Percentiles rank a stretch among this genome's conserved stretches.
Evolutionary conservation across 2,888 invertebrate species (phyloP).

Genomic region (Cephonodes hylas): DNA sequence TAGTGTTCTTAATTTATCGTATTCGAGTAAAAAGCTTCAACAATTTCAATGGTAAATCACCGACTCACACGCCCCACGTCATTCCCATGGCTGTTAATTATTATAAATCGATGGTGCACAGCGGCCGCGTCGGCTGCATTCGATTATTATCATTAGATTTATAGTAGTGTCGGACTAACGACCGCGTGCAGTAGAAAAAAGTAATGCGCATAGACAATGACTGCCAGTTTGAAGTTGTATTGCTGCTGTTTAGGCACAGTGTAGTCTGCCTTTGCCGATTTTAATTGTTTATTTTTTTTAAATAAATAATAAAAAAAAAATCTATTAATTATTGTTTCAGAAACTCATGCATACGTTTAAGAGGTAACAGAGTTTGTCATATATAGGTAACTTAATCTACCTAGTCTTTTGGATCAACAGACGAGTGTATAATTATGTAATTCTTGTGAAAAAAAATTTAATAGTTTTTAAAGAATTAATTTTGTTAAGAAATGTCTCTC

Average conservation of each 20-base stretch:
- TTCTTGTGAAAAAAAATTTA: no score
- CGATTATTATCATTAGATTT: constrained; percentile 72
- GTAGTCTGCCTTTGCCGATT: not conserved
- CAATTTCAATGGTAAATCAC: constrained; percentile 48
- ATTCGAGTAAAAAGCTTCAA: constrained; percentile 17
- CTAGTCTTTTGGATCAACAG: no score
- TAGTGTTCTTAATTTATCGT: constrained; percentile 14
- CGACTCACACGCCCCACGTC: constrained; percentile 53
- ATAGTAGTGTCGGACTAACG: constrained; percentile 42
- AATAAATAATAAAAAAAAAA: no score
- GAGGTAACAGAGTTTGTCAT: no score
- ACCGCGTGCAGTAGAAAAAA: constrained; percentile 15
- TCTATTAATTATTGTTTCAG: not conserved
- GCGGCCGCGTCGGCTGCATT: constrained; percentile 42
- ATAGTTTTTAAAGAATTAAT: no score
- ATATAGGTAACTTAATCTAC: no score
- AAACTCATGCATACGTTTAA: no score
- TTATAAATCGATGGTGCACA: constrained; percentile 62
- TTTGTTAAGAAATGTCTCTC: no score
- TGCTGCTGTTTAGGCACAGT: not conserved
- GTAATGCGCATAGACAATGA: not conserved
- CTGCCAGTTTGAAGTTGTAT: not conserved
- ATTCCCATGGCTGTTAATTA: constrained; percentile 66
- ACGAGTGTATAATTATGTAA: no score
- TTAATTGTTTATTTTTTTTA: not conserved